Evolutionary conservation across 1,140 invertebrate genomes (phyloP).

Genomic region (Andrena cerasifolii): DNA sequence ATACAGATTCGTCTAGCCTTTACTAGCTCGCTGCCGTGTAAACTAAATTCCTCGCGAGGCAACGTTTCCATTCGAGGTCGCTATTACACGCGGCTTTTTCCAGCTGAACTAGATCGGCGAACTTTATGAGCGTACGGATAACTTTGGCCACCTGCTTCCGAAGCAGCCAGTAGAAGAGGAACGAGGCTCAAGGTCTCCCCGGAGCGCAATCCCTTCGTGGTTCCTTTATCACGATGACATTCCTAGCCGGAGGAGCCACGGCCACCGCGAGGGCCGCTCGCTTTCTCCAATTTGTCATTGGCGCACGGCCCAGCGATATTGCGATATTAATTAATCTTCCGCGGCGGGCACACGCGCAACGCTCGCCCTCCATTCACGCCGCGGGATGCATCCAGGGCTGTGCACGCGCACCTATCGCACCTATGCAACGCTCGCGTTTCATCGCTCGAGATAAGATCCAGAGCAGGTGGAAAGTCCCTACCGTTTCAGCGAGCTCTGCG

Average conservation of each 20-base stretch:
- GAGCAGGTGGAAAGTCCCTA: constrained; percentile 52
- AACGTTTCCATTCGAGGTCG: too few species aligned
- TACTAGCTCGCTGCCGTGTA: too few species aligned
- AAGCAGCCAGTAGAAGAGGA: constrained; percentile 19
- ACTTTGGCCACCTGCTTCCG: too few species aligned
- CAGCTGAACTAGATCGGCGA: constrained; percentile 36
- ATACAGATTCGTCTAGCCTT: too few species aligned
- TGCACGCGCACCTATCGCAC: constrained; percentile 26
- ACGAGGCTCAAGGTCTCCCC: constrained; percentile 46
- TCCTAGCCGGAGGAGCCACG: constrained; percentile 42
- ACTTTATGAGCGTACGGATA: too few species aligned
- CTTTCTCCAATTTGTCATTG: constrained; percentile 77
- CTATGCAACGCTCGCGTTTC: constrained; percentile 46
- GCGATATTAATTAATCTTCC: constrained; percentile 76
- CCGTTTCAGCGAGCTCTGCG: constrained; percentile 32
- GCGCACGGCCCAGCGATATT: constrained; percentile 65
- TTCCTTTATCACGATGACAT: constrained; percentile 68
- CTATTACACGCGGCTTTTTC: too few species aligned
- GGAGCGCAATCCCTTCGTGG: constrained; percentile 54
- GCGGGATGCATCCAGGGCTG: constrained; percentile 16
- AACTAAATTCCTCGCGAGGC: too few species aligned
- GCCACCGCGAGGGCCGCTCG: constrained; percentile 65
- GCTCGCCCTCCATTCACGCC: constrained; percentile 55
- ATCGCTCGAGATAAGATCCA: constrained; percentile 59
- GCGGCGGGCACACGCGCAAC: constrained; percentile 33